Base-by-base conservation (phyloP, 2,797 vertebrate genomes). In the Etheostoma nigrum region DNA sequence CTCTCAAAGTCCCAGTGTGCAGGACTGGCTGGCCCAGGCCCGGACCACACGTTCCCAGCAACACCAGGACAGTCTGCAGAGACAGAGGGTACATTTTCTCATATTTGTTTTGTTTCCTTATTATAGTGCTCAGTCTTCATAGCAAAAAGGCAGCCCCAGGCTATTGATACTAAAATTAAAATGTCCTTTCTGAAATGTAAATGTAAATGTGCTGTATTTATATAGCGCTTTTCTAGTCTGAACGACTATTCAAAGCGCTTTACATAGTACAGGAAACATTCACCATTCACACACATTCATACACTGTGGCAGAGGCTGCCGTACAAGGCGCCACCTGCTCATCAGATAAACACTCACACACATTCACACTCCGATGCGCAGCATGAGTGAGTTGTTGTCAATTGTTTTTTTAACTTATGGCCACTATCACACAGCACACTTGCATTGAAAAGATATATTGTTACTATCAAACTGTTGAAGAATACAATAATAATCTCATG, bases 21-120 rank as follows among this genome's bases (percentile, higher is more conserved):
- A 98, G 92, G 98, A 99, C 86, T 99, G 98, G 98, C 91, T 99
- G 92, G 95, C 92, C 57, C 97, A 98, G 83, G 96, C 97, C 42
- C 96, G 95, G 18, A 96, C 94, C 58, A 95, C 96, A 1, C 93
- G 97, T 10, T 96, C 94, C n/a, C 96, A 96, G 49, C 97, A 98
- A 65, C 96, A 97, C 13, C 96, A 98, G 87, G 97, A 94, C 93
- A 97, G 96, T 54, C 93, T 98, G 42, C 96, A 97, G 89, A 97
- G 96, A 67, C 97, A 98, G 84, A 97, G 96, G 92, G 98, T 98
- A 89, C 13, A 2, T 6, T 67, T 49, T 40, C 12, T 4, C 4
- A 23, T 18, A 40, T 14, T 15, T 10, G 18, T n/a, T 45, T 55
- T 36, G 1, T 5, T 49, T 63, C 2, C 6, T 27, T 62, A 0